Evolutionary conservation across 2,797 vertebrate species (phyloP), one percentile per base, ranked within the genome.

Genomic region (Macropodus opercularis): DNA sequence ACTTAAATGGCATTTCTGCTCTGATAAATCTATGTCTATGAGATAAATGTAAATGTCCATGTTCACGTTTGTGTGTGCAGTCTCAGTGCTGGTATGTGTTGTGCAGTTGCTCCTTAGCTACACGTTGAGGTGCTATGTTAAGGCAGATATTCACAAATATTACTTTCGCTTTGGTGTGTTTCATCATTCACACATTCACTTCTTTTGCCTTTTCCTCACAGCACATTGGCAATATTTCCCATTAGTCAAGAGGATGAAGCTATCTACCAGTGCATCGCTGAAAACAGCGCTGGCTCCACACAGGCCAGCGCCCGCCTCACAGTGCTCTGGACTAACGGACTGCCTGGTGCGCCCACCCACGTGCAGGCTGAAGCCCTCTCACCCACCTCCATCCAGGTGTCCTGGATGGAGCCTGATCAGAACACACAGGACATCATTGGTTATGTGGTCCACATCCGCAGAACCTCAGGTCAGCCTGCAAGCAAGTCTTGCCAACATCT

Each of bases 201-300:
- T 8, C 8, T 5, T 15, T 8, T 15, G 56, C 15, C 15, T 18
- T 48, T 15, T 29, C 35, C 40, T 63, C 43, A 12, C 86, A 99
- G 97, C 89, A 98, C 98, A 0, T 85, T 99, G 63, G 96, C 94
- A 12, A 96, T 99, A 84, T 94, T 94, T 0, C 92, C 95, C 61
- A 94, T 99, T 17, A 95, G 94, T 71, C 95, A 94, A 55, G 94
- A 95, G 0, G 97, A 99, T 1, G 98, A 98, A 79, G 98, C 97
- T 48, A 99, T 99, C 86, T 99, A 99, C 91, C 98, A 99, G 80
- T 99, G 98, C 19, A 94, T 98, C 2, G 98, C 97, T 0, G 96
- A 98, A 89, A 99, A 99, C 93, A 98, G 92, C 0, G 98, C 97
- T 0, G 98, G 97, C 57, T 98, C 97, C 51, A 96, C 94, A 0